Conservation (phyloP, 2,113 vertebrate genomes). For the Ciconia maguari region DNA sequence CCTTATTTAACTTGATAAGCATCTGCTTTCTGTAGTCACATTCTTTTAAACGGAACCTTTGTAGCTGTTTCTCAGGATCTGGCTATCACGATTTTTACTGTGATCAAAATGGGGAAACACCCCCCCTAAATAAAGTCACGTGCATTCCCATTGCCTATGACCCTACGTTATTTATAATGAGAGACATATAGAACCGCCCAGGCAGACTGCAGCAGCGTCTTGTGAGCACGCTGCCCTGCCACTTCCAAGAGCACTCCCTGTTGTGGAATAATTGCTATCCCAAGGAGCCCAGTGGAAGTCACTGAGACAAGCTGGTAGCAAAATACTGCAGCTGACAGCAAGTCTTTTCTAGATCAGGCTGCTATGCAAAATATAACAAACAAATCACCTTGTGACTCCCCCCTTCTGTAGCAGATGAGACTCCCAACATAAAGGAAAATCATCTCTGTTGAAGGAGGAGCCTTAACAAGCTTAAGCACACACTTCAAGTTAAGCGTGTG, state of each 20-base stretch:
- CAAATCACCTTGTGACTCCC: neutral
- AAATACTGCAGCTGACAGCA: slow-evolving; percentile 25
- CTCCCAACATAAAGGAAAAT: neutral
- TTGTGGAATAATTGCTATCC: slow-evolving; percentile 27
- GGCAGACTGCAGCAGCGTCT: neutral
- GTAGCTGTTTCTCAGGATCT: neutral
- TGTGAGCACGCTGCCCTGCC: neutral
- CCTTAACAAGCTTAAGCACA: slow-evolving; percentile 10
- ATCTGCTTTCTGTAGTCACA: slow-evolving; percentile 53
- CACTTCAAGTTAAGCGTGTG: neutral
- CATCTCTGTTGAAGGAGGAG: neutral
- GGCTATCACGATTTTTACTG: neutral
- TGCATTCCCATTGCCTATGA: neutral
- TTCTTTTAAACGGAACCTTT: slow-evolving; percentile 33
- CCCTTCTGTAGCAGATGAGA: slow-evolving; percentile 5
- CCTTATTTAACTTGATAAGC: slow-evolving; percentile 63
- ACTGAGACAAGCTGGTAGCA: slow-evolving; percentile 17
- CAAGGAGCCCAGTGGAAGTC: slow-evolving; percentile 24
- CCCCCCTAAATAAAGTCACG: neutral
- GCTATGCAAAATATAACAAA: slow-evolving; percentile 17
- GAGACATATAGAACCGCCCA: rapidly evolving
- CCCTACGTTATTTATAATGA: neutral
- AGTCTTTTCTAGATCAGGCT: slow-evolving; percentile 8
- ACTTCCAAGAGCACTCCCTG: slow-evolving; percentile 9
- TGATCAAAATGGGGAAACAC: neutral